These are phyloP conservation scores for Phaetusa simplex DNA, from an alignment of 2,113 vertebrate genomes.

Conservation along the genomic window DNA sequence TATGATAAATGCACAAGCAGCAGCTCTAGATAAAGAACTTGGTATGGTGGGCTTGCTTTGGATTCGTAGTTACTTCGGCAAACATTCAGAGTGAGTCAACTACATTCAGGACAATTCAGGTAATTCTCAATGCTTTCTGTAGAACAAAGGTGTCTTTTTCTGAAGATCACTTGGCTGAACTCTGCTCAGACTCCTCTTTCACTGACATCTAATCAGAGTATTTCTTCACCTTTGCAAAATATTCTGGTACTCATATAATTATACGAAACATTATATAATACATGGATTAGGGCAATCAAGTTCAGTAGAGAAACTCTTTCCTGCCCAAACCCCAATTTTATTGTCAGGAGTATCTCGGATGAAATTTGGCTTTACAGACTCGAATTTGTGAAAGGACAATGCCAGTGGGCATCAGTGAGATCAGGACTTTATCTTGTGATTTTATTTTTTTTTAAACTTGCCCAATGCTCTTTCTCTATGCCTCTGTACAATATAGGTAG, in stretches of 20 bases:
- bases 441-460: not conserved
- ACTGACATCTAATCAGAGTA: not conserved
- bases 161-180: not conserved
- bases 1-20: not conserved
- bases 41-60: not conserved
- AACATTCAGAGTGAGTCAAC: not conserved
- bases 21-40: not conserved
- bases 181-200: not conserved
- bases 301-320: not conserved
- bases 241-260: not conserved
- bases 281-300: not conserved
- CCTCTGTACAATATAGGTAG: not conserved
- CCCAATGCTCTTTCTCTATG: not conserved
- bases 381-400: not conserved
- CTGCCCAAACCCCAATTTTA: not conserved
- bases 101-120: not conserved
- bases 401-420: not conserved
- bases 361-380: not conserved
- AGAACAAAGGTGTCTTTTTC: not conserved
- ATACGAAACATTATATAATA: not conserved
- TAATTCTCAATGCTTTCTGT: not conserved
- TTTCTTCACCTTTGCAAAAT: not conserved
- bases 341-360: not conserved
- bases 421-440: not conserved
- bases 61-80: not conserved